A percentile compares a stretch with the other conserved stretches of the same genome.
Evolutionary conservation across 2,888 invertebrate genomes (phyloP).

Genomic region (Melanargia galathea): DNA sequence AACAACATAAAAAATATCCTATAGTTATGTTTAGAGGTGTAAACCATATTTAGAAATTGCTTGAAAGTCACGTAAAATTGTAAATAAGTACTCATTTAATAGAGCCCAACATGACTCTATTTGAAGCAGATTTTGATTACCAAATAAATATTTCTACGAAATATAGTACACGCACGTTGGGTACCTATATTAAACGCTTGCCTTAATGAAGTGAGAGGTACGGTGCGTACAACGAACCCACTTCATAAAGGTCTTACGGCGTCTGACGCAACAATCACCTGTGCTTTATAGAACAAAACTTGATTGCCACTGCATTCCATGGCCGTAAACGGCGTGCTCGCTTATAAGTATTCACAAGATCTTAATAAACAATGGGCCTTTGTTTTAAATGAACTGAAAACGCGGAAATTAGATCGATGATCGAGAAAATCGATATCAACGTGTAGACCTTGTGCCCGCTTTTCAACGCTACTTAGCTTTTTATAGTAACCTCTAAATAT

Average conservation of each 20-base stretch:
- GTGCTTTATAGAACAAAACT: constrained; percentile 60
- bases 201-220: constrained; percentile 66
- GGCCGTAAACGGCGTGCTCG: constrained; percentile 53
- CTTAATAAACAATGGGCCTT: constrained; percentile 39
- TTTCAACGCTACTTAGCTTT: constrained; percentile 17
- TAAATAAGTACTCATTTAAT: too few relatives aligned
- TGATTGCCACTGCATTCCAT: constrained; percentile 61
- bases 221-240: constrained; percentile 52
- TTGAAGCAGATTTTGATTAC: background rate
- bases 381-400: constrained; percentile 38
- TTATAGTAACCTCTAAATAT: background rate
- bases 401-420: constrained; percentile 34
- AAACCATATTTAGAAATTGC: too few relatives aligned
- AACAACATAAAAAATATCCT: too few relatives aligned
- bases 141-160: background rate
- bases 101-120: too few relatives aligned
- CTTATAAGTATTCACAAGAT: constrained; percentile 43
- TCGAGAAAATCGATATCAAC: constrained; percentile 30
- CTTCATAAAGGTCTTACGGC: constrained; percentile 50
- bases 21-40: too few relatives aligned
- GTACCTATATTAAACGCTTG: constrained; percentile 43
- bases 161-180: background rate
- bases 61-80: too few relatives aligned
- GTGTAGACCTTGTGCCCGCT: constrained; percentile 31
- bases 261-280: constrained; percentile 66